Percentiles rank a stretch among this genome's conserved stretches.
Conservation (phyloP, 2,888 invertebrate species). For the Deilephila elpenor region DNA sequence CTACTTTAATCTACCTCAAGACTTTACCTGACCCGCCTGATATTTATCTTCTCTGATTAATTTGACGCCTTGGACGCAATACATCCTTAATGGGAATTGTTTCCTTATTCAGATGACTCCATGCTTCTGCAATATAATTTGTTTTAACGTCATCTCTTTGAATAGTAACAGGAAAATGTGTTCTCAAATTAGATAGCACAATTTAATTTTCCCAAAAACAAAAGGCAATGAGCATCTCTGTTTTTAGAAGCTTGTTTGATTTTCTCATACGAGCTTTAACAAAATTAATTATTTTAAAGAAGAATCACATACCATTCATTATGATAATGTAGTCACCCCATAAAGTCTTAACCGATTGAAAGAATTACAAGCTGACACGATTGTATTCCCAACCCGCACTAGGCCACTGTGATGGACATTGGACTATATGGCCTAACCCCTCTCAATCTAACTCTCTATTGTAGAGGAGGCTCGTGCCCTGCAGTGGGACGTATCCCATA, state of each 20-base stretch:
- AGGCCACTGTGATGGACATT: no score
- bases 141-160: background rate
- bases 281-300: no score
- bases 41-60: slow-evolving; percentile 8
- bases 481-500: no score
- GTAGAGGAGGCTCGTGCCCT: no score
- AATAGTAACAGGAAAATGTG: background rate
- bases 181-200: background rate
- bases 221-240: background rate
- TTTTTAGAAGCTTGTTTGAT: background rate
- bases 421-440: no score
- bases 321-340: no score
- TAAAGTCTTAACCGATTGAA: no score
- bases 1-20: background rate
- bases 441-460: no score
- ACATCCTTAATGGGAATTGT: background rate
- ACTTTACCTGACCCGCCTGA: background rate
- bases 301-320: no score
- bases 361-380: no score
- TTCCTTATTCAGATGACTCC: background rate
- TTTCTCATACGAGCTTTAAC: no score
- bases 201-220: background rate
- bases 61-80: background rate
- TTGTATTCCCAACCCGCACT: no score
- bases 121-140: background rate